These are phyloP conservation scores for Acleris holmiana DNA, from an alignment of 2,888 invertebrate species.

Conservation along the genomic window DNA sequence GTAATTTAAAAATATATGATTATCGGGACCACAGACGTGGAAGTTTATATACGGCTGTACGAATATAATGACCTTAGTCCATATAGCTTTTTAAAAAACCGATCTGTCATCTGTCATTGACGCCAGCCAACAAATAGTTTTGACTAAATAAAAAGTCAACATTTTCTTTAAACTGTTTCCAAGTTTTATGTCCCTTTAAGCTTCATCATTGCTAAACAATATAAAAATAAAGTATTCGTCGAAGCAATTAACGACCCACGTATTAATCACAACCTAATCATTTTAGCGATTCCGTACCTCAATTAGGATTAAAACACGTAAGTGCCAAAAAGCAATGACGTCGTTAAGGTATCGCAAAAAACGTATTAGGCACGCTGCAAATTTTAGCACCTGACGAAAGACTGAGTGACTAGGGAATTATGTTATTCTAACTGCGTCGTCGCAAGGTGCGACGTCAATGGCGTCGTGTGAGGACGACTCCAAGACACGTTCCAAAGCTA, in stretches of 20 bases:
- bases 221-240: not conserved
- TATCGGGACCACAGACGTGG: constrained; percentile 32
- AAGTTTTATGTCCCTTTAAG: not conserved
- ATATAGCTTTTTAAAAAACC: not conserved
- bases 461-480: not conserved
- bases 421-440: constrained; percentile 29
- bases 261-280: constrained; percentile 80
- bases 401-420: constrained; percentile 30
- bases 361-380: constrained; percentile 59
- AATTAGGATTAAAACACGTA: constrained; percentile 76
- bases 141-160: too few species aligned
- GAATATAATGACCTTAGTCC: not conserved
- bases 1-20: constrained; percentile 48
- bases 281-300: constrained; percentile 78
- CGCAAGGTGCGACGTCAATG: constrained; percentile 21
- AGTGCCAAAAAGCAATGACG: constrained; percentile 72
- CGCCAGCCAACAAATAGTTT: too few species aligned
- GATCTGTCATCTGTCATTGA: too few species aligned
- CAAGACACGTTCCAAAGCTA: not conserved
- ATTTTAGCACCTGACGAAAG: constrained; percentile 46
- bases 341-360: constrained; percentile 62
- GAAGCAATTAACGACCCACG: constrained; percentile 48
- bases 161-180: too few species aligned
- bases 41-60: not conserved
- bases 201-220: not conserved